Base-by-base conservation (phyloP, 2,888 invertebrate genomes). In the Phengaris alcon region DNA sequence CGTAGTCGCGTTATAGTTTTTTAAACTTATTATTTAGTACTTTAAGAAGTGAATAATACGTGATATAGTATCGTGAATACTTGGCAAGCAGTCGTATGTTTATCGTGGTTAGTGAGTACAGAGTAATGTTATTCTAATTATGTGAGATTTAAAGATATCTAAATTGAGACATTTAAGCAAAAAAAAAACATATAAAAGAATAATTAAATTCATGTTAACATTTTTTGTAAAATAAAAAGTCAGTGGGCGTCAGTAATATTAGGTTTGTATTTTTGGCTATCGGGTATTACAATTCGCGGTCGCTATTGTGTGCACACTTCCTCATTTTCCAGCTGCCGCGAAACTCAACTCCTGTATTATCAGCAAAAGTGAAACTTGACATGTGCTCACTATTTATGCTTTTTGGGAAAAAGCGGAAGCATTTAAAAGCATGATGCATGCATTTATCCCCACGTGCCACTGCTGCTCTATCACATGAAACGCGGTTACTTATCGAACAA, bases 271-370 rank as follows among this genome's bases (percentile, higher is more conserved):
- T 88, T 89, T 91, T 85, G 87, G 86, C 86, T 86, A 88, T 87
- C 80, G 80, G 82, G 84, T 87, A 88, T 88, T 88, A 85, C 78
- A 64, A 64, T 78, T 77, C 75, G 82, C 82, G 84, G 82, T 79
- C 82, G 79, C 79, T 82, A 85, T 88, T 89, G 86, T 87, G 82
- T 78, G 80, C 80, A 80, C 82, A 88, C 90, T 90, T 91, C 89
- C 90, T 88, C 86, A 83, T 89, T 79, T 81, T 78, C 86, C 93
- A 92, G 85, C 90, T 93, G 92, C 82, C 87, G 88, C 80, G 90
- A 90, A 90, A 90, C 88, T 83, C 81, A 82, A 84, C 84, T 83
- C 81, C 87, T 86, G 87, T 88, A 84, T 88, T 84, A 89, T 90
- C 87, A 87, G 81, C 88, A 88, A 89, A 90, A 88, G 85, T 87